Percentiles rank a stretch among this genome's conserved stretches.
These are phyloP conservation scores for Cephus nigrinus DNA, from an alignment of 2,888 invertebrate species.

Conservation along the genomic window DNA sequence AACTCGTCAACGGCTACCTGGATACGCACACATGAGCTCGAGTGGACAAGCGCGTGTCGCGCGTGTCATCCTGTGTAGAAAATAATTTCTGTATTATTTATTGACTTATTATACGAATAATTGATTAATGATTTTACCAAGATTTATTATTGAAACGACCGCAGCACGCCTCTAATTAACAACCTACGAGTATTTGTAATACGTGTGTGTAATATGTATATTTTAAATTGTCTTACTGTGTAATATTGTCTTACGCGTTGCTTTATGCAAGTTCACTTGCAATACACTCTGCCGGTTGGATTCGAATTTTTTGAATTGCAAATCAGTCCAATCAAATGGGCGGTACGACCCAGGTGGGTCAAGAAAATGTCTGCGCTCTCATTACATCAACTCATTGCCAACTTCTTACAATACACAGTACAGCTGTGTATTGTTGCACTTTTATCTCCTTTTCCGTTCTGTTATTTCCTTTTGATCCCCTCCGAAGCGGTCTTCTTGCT, in stretches of 20 bases:
- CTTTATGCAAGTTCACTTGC: background rate
- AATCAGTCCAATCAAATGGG: constrained; percentile 44
- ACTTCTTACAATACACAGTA: background rate
- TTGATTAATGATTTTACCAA: background rate
- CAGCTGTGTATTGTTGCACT: background rate
- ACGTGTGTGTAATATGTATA: background rate
- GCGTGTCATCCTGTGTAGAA: background rate
- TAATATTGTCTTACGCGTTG: background rate
- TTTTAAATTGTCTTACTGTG: background rate
- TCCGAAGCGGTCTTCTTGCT: background rate
- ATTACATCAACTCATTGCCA: background rate
- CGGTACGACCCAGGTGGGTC: constrained; percentile 39
- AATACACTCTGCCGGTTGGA: background rate
- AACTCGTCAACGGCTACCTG: background rate
- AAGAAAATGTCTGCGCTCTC: background rate
- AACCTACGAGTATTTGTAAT: background rate
- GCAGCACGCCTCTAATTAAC: background rate
- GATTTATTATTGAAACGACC: background rate
- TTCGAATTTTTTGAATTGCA: constrained; percentile 26
- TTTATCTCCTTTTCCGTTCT: background rate
- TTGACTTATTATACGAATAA: background rate
- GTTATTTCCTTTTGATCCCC: background rate
- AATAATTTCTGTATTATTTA: background rate
- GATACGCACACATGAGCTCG: background rate
- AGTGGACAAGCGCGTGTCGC: background rate